phyloP scores from a whole-genome alignment of 2,888 invertebrate genomes.

The Macrophya annulata region DNA sequence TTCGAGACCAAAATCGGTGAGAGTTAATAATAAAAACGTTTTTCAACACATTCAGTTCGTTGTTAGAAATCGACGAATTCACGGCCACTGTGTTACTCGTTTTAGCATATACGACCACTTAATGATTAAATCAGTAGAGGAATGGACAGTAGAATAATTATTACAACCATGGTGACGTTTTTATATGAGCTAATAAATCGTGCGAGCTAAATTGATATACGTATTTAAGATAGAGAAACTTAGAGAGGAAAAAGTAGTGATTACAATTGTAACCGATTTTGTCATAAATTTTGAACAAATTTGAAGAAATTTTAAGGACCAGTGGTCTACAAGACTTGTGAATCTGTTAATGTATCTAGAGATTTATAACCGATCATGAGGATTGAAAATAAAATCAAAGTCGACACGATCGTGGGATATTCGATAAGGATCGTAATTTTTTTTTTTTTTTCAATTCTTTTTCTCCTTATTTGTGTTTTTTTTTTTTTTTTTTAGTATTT shows the following conservation, averaged over 20 bases:
- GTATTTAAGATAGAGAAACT: neutral
- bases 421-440: conserved; percentile 54
- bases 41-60: neutral
- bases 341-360: neutral
- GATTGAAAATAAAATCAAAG: conserved; percentile 35
- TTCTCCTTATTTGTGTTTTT: neutral
- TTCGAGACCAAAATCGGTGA: too few species aligned
- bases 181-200: neutral
- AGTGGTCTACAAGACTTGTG: too few species aligned
- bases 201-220: neutral
- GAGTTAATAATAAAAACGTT: neutral
- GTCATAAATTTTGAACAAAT: neutral
- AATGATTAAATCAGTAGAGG: neutral
- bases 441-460: conserved; percentile 13
- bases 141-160: neutral
- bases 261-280: neutral
- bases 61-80: neutral
- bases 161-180: neutral
- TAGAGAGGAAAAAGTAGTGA: neutral
- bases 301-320: neutral
- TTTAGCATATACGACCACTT: neutral
- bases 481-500: conserved; percentile 10
- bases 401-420: conserved; percentile 53
- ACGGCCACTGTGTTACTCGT: neutral
- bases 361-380: conserved; percentile 1